Conservation (phyloP, 2,888 invertebrate species). For the Drosophila dives region DNA sequence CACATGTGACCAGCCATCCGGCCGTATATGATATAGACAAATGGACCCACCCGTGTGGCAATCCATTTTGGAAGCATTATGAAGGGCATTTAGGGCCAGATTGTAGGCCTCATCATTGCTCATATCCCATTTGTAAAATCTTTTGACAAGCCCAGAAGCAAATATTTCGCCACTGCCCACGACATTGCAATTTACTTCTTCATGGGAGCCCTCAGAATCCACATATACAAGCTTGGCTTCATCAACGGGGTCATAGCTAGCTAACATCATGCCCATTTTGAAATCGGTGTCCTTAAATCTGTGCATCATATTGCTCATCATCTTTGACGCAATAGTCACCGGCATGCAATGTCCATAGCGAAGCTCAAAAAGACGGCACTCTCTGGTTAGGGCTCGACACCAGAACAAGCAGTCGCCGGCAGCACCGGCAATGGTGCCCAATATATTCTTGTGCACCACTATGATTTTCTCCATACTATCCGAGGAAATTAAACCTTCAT, state of each 20-base stretch:
- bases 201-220: neutral
- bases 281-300: neutral
- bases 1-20: slow-evolving; percentile 7
- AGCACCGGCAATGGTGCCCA: neutral
- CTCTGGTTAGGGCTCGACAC: neutral
- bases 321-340: neutral
- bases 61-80: neutral
- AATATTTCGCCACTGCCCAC: slow-evolving; percentile 4
- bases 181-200: neutral
- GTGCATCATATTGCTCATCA: slow-evolving; percentile 7
- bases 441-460: slow-evolving; percentile 9
- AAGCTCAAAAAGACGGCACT: slow-evolving; percentile 10
- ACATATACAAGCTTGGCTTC: neutral
- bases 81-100: neutral
- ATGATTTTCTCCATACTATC: neutral
- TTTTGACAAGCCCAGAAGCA: slow-evolving; percentile 1
- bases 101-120: slow-evolving; percentile 3
- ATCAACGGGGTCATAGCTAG: neutral
- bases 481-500: neutral
- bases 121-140: slow-evolving; percentile 6
- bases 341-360: neutral
- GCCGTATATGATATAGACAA: neutral
- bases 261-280: slow-evolving; percentile 2
- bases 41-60: neutral
- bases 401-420: neutral